These are phyloP conservation scores for Globia sparganii DNA, from an alignment of 2,888 invertebrate genomes.

Conservation along the genomic window DNA sequence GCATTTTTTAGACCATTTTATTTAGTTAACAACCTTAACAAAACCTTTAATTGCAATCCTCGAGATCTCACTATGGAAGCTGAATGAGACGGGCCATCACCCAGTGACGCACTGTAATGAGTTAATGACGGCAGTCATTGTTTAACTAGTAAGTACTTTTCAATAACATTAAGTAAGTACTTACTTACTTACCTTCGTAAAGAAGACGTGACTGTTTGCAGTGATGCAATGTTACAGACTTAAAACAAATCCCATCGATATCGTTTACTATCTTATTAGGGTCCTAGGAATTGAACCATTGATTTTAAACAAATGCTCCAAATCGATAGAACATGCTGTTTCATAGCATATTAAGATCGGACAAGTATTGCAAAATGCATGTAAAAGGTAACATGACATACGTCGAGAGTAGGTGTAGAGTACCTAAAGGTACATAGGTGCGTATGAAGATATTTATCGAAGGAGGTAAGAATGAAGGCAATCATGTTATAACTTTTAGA, in stretches of 20 bases:
- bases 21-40: neutral
- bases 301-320: neutral
- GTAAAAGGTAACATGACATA: neutral
- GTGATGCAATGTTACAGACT: neutral
- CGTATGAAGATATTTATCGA: neutral
- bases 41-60: neutral
- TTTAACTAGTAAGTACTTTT: slow-evolving; percentile 18
- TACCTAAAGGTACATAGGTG: neutral
- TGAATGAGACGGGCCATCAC: neutral
- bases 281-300: neutral
- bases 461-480: neutral
- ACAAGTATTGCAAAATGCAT: slow-evolving; percentile 1
- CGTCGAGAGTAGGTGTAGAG: neutral
- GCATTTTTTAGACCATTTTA: neutral
- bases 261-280: neutral
- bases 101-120: slow-evolving; percentile 8
- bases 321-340: neutral
- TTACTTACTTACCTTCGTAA: no score
- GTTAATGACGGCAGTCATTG: slow-evolving; percentile 20
- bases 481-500: slow-evolving; percentile 1
- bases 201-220: slow-evolving; percentile 7
- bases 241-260: slow-evolving; percentile 4
- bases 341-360: neutral
- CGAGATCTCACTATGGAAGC: neutral
- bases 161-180: slow-evolving; percentile 9